Conservation (phyloP, 2,113 vertebrate genomes). For the Dolichotis patagonum region DNA sequence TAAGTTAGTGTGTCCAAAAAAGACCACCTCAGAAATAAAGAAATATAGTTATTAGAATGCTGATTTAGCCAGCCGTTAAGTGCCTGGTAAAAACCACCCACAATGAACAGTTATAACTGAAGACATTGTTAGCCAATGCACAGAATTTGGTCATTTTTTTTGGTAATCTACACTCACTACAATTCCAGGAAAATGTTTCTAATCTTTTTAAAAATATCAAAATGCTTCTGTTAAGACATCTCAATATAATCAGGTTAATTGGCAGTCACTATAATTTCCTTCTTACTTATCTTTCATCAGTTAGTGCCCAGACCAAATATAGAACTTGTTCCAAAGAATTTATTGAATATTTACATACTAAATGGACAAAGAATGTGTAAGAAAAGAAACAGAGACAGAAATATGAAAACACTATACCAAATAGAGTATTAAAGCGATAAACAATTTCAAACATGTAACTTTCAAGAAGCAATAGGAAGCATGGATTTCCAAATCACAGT, state of each 20-base stretch:
- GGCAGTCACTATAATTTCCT: background rate
- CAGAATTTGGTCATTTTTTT: background rate
- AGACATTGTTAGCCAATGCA: background rate
- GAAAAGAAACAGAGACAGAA: background rate
- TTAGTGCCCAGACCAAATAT: background rate
- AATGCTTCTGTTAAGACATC: background rate
- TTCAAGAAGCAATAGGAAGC: background rate
- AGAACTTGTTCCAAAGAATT: background rate
- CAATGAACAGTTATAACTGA: background rate
- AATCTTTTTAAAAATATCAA: background rate
- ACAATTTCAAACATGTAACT: background rate
- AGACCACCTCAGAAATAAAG: background rate
- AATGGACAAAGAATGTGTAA: background rate
- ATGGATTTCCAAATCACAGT: background rate
- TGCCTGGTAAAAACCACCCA: background rate
- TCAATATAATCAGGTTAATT: background rate
- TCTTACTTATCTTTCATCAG: background rate
- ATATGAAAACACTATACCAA: background rate
- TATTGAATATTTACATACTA: background rate
- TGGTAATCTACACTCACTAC: background rate
- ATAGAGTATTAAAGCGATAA: background rate
- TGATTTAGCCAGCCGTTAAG: background rate
- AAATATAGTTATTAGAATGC: background rate
- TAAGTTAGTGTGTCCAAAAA: background rate
- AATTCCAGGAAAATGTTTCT: background rate